These are phyloP conservation scores for Creontiades dilutus DNA, from an alignment of 2,888 invertebrate genomes.

Conservation along the genomic window DNA sequence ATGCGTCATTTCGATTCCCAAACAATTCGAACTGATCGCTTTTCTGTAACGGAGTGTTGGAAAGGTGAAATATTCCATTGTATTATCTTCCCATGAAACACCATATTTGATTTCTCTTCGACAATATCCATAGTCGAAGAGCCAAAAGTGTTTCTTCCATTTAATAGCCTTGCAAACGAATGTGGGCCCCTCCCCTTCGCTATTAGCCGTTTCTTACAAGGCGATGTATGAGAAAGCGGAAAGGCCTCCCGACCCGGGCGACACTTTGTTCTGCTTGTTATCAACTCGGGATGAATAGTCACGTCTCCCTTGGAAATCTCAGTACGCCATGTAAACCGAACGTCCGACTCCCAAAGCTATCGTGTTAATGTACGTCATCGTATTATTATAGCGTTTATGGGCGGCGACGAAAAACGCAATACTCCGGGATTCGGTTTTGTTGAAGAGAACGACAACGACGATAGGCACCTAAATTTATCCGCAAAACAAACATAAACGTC, in stretches of 20 bases:
- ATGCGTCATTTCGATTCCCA: too few species aligned
- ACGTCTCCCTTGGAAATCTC: neutral
- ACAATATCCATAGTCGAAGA: neutral
- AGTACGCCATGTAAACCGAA: conserved; percentile 20
- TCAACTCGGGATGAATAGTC: conserved; percentile 33
- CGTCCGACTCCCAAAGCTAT: conserved; percentile 25
- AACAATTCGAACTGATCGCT: too few species aligned
- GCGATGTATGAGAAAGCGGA: neutral
- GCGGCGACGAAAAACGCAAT: neutral
- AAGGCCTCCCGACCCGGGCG: neutral
- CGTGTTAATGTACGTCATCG: neutral
- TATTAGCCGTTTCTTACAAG: neutral
- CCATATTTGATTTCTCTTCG: neutral
- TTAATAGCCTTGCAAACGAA: neutral
- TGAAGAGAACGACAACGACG: too few species aligned
- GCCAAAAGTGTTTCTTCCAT: neutral
- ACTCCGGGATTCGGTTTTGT: too few species aligned
- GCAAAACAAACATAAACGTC: too few species aligned
- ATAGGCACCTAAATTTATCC: too few species aligned
- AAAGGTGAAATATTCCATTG: too few species aligned
- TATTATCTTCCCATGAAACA: too few species aligned
- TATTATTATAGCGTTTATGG: neutral
- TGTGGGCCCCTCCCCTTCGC: too few species aligned
- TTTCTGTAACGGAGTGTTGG: too few species aligned
- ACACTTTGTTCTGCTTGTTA: conserved; percentile 42